A percentile compares a stretch with the other conserved stretches of the same genome.
Evolutionary conservation across 2,797 vertebrate genomes (phyloP).

Genomic region (Parotocinclus haroldoi): DNA sequence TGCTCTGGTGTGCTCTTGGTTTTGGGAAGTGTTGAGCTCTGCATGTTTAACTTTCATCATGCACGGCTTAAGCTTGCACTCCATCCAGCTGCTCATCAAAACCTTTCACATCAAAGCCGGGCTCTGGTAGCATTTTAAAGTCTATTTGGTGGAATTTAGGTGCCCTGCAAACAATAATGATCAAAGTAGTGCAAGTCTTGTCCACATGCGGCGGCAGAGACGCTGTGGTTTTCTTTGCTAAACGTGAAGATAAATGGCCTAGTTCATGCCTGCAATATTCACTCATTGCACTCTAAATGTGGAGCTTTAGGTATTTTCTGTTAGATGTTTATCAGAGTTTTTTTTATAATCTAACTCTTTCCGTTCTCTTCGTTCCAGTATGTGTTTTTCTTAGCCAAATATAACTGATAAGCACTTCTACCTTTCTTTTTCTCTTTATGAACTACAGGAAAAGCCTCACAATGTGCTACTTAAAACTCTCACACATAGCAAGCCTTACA

Average conservation of each 20-base stretch:
- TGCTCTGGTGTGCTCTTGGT: slow-evolving; percentile 29
- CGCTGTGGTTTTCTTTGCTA: slow-evolving; percentile 26
- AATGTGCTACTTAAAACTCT: slow-evolving; percentile 19
- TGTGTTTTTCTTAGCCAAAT: slow-evolving; percentile 5
- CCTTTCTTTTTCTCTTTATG: slow-evolving; percentile 2
- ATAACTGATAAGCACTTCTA: slow-evolving; percentile 30
- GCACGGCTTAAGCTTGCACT: slow-evolving; percentile 33
- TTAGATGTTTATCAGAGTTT: slow-evolving; percentile 22
- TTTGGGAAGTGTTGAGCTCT: slow-evolving; percentile 37
- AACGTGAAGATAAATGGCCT: slow-evolving; percentile 34
- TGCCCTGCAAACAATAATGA: slow-evolving; percentile 52
- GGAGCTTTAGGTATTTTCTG: slow-evolving; percentile 44
- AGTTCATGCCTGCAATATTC: slow-evolving; percentile 40
- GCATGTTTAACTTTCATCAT: slow-evolving; percentile 51
- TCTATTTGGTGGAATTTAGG: slow-evolving; percentile 42
- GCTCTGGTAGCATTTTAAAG: slow-evolving; percentile 47
- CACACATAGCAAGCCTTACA: slow-evolving; percentile 38
- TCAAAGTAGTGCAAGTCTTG: slow-evolving; percentile 45
- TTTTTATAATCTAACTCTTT: slow-evolving; percentile 20
- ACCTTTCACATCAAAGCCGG: slow-evolving; percentile 48
- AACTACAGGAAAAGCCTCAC: slow-evolving; percentile 21
- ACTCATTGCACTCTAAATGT: slow-evolving; percentile 21
- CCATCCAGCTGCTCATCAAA: slow-evolving; percentile 53
- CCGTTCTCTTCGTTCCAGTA: neutral
- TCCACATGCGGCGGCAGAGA: slow-evolving; percentile 33